Evolutionary conservation across 1,140 invertebrate species (phyloP), one percentile per base, ranked within the genome.

Genomic region (Onthophagus taurus): DNA sequence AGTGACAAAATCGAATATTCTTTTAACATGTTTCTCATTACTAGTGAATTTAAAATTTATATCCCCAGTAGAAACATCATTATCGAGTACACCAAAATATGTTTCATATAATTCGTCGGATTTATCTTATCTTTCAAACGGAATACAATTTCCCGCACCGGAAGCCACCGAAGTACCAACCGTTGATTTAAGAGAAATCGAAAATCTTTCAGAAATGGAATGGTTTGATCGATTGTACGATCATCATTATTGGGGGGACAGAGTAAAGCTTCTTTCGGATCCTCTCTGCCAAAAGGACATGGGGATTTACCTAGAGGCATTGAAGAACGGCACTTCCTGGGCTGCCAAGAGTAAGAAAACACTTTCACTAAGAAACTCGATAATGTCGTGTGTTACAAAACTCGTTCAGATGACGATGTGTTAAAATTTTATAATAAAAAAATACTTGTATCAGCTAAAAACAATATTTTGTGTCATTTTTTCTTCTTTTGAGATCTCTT

Each of bases 261-360:
- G 63, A 6, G 39, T 70, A 12, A 47, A 50, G 2, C 58, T 65
- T 9, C 51, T 62, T 3, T 70, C 67, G 47, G 59, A 71, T 31
- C 62, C 68, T 1, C 63, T 66, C 3, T 83, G 81, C 51, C 66
- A 65, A 21, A 50, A 52, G 1, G 70, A 81, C 45, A 65, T 83
- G 61, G 66, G 65, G 26, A 49, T 49, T 3, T 83, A 79, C 52
- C 47, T 82, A 1, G 51, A 52, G 8, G 72, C 72, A 2, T 63
- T 83, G 24, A 65, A 65, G 34, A 63, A 72, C 17, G 78, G 76
- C 14, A 66, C 74, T 35, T 59, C 74, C 13, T 83, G 81, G 81
- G 80, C 81, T 12, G 73, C 76, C 2, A 80, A 80, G 67, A 78
- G 81, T 83, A 60, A 78, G 77, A 76, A 11, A 11, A 33, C 13